These are phyloP conservation scores for Halictus quadricinctus DNA, from an alignment of 2,888 invertebrate genomes.

Conservation along the genomic window DNA sequence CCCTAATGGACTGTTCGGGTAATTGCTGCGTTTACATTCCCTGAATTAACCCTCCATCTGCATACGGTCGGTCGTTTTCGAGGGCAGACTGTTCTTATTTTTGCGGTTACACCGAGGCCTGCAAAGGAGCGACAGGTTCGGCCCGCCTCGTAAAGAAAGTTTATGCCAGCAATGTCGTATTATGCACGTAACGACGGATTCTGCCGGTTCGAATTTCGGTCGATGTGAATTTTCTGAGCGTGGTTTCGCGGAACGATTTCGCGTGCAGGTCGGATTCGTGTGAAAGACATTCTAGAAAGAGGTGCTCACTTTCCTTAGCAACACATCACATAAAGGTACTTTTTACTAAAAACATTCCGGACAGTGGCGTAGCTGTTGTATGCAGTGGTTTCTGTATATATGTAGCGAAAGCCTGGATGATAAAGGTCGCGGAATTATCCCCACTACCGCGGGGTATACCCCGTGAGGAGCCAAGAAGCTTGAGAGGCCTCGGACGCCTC, in stretches of 20 bases:
- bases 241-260: neutral
- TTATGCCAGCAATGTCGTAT: neutral
- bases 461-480: too few species aligned
- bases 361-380: neutral
- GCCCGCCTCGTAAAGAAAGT: neutral
- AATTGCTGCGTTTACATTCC: conserved; percentile 5
- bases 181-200: neutral
- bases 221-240: neutral
- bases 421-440: too few species aligned
- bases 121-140: too few species aligned
- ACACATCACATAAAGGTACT: neutral
- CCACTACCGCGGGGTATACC: too few species aligned
- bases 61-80: neutral
- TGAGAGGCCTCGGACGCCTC: too few species aligned
- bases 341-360: neutral
- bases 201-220: neutral
- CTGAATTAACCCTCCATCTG: conserved; percentile 5
- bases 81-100: neutral
- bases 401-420: too few species aligned
- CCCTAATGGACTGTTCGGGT: neutral
- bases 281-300: neutral
- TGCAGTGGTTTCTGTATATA: too few species aligned
- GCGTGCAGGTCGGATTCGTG: neutral
- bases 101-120: neutral
- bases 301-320: neutral